These are phyloP conservation scores for Chaetura pelagica DNA, from an alignment of 2,113 vertebrate genomes.

Conservation along the genomic window DNA sequence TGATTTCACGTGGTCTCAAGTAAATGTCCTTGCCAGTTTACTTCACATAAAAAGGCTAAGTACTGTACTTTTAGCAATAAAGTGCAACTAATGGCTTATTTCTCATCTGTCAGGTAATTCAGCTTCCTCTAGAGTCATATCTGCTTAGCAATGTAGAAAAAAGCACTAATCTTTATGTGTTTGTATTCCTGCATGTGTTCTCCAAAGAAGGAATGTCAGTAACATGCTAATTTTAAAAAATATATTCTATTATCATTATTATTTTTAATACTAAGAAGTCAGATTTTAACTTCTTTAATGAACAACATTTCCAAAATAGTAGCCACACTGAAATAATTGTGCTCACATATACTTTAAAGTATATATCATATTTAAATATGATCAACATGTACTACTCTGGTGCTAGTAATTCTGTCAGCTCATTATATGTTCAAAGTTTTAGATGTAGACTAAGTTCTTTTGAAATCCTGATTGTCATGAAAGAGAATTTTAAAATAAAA, in stretches of 20 bases:
- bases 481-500: constrained; percentile 7
- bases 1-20: background rate
- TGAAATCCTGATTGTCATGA: constrained; percentile 2
- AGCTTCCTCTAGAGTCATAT: background rate
- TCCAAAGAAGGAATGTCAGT: background rate
- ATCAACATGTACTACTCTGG: background rate
- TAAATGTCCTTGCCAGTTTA: background rate
- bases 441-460: background rate
- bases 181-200: background rate
- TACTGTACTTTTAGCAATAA: background rate
- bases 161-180: rapidly evolving
- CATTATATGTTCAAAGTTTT: background rate
- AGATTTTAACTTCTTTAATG: background rate
- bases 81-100: background rate
- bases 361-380: too few relatives aligned
- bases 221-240: background rate
- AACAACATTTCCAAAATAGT: background rate
- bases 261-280: background rate
- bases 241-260: background rate
- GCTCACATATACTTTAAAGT: background rate
- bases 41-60: background rate
- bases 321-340: background rate
- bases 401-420: background rate
- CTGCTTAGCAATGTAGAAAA: background rate
- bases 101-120: background rate